Evolutionary conservation across 2,888 invertebrate species (phyloP), one percentile per base, ranked within the genome.

Genomic region (Tipula helvola): DNA sequence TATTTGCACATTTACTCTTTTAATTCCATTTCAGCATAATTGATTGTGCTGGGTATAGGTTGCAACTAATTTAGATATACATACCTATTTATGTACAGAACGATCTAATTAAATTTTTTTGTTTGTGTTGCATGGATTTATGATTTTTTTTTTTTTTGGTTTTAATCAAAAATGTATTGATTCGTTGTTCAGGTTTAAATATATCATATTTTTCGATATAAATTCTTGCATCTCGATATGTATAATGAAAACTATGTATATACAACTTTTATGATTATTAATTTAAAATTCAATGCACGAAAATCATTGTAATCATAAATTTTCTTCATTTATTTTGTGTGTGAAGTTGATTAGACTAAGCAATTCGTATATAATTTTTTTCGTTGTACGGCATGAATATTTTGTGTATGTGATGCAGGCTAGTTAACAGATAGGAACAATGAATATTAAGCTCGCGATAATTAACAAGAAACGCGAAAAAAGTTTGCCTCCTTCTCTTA

Each of bases 201-300:
- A 44, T 44, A 28, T 28, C 28, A 28, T 28, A 10, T 44, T 44
- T 44, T 44, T 44, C 47, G 47, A 47, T 47, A 47, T 47, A 47
- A 47, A 47, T 47, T 47, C 52, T 5, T 16, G n/a, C 4, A 57
- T 16, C 12, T 44, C 44, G 3, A 57, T 5, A 39, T 39, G 39
- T 39, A 44, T 44, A 44, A 10, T 12, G 10, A 44, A 44, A 71
- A 71, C 71, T 71, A 71, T 71, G 28, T 7, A 71, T 28, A 16
- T 13, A 52, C 1, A 52, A 52, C 52, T 52, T 52, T 28, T 28
- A 3, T 28, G 28, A 71, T 71, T 71, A 71, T 71, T 28, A 18
- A 71, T 71, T 71, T 71, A 71, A 71, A 71, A 71, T 71, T 71
- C 71, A 71, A 71, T 71, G 71, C 71, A 71, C 71, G 71, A 71